phyloP scores from a whole-genome alignment of 2,113 vertebrate genomes.

The Rhinoderma darwinii region DNA sequence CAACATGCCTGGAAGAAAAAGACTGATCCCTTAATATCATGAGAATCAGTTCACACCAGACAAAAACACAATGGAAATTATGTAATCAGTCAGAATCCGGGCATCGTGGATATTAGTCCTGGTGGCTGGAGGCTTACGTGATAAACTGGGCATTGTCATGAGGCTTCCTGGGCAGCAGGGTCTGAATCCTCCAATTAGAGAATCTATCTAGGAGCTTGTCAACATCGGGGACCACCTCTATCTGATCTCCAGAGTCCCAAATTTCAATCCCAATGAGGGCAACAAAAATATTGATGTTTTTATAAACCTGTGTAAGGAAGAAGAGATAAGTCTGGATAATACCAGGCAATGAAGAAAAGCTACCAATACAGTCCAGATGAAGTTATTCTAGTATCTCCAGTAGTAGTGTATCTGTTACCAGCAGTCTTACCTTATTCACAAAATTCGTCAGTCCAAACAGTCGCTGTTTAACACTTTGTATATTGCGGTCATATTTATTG shows the following conservation, averaged over 20 bases:
- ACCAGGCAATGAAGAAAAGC: no score
- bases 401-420: background rate
- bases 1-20: constrained; percentile 64
- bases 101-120: background rate
- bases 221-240: constrained; percentile 68
- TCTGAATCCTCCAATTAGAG: constrained; percentile 74
- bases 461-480: constrained; percentile 70
- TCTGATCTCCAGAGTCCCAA: constrained; percentile 80
- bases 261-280: constrained; percentile 85
- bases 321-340: background rate
- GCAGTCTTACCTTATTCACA: constrained; percentile 71
- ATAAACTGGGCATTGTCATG: constrained; percentile 90
- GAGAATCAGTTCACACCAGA: background rate
- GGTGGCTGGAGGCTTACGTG: constrained; percentile 73
- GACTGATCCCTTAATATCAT: no score
- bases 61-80: no score
- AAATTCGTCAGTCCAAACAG: constrained; percentile 87
- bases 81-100: background rate
- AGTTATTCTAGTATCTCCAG: background rate
- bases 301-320: constrained; percentile 77
- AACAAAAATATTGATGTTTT: constrained; percentile 78
- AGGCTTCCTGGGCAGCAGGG: constrained; percentile 67
- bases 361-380: background rate
- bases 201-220: constrained; percentile 78
- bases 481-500: constrained; percentile 73